Evolutionary conservation across 2,888 invertebrate genomes (phyloP).

Genomic region (Acronicta alni): DNA sequence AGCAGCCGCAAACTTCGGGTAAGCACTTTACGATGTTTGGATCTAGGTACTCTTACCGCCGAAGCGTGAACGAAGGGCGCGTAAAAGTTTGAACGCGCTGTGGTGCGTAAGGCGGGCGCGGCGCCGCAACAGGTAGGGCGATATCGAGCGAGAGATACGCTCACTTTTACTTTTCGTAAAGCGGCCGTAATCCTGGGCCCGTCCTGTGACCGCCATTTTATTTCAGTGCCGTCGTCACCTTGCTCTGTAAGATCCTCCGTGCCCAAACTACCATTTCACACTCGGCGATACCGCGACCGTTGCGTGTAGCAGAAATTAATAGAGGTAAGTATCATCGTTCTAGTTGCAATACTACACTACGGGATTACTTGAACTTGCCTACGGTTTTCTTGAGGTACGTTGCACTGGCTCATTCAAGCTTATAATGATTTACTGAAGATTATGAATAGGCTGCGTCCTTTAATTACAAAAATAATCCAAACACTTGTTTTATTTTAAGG

Average conservation of each 20-base stretch:
- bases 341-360: neutral
- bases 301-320: constrained; percentile 8
- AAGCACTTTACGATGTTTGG: constrained; percentile 62
- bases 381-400: neutral
- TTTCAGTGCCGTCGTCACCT: constrained; percentile 47
- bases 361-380: neutral
- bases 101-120: constrained; percentile 67
- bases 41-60: constrained; percentile 44
- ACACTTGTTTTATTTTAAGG: too few relatives aligned
- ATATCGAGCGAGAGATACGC: constrained; percentile 77
- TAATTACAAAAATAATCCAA: too few relatives aligned
- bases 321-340: constrained; percentile 4
- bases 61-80: constrained; percentile 65
- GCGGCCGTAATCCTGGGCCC: constrained; percentile 69
- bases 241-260: constrained; percentile 32
- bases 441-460: too few relatives aligned
- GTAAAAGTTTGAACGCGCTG: constrained; percentile 75
- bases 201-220: constrained; percentile 77
- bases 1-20: constrained; percentile 71
- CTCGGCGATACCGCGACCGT: constrained; percentile 23
- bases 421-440: too few relatives aligned
- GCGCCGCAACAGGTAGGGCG: constrained; percentile 81
- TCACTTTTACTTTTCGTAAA: constrained; percentile 77
- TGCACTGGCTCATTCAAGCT: too few relatives aligned
- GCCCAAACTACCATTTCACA: constrained; percentile 41